Base-by-base conservation (phyloP, 2,797 vertebrate species). In the Anguilla anguilla region DNA sequence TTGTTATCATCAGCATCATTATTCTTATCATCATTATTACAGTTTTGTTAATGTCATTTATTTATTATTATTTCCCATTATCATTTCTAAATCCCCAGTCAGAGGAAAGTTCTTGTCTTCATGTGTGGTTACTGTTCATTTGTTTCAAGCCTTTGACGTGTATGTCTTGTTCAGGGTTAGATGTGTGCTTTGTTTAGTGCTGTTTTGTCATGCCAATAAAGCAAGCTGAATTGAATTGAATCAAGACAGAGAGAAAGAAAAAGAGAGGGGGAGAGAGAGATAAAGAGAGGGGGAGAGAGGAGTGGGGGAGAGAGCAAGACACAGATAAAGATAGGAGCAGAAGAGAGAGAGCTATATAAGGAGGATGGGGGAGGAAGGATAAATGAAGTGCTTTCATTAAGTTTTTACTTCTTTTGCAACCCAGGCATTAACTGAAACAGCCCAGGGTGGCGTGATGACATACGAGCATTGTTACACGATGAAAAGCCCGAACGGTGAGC, bases 281-380 rank as follows among this genome's bases (percentile, higher is more conserved):
- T 53, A 53, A 53, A 53, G 11, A 53, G 46, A 0, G 88, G 55
- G 88, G 7, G 0, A 46, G 72, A 83, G 85, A 86, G 51, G 53
- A 59, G 28, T 19, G 11, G 88, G 64, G 87, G 82, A 9, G 25
- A 57, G 55, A 57, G 13, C 11, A 11, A 57, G 55, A 57, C 39
- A 43, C 39, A 43, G 55, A 57, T 2, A 57, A 15, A 57, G 7
- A 55, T 46, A 0, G 88, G 57, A 88, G 82, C 6, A n/a, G 90
- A 88, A 3, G 82, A 35, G 25, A 19, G 61, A 15, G 82, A 85
- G 88, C 86, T 1, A 86, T 0, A 43, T 90, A 89, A 74, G 35
- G 88, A 74, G 0, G 0, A 74, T 92, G 87, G 51, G 61, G 89
- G 88, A 11, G 22, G 43, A 53, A 83, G 81, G 43, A 53, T 51